Conservation (phyloP, 2,113 vertebrate genomes). For the Oplegnathus fasciatus region DNA sequence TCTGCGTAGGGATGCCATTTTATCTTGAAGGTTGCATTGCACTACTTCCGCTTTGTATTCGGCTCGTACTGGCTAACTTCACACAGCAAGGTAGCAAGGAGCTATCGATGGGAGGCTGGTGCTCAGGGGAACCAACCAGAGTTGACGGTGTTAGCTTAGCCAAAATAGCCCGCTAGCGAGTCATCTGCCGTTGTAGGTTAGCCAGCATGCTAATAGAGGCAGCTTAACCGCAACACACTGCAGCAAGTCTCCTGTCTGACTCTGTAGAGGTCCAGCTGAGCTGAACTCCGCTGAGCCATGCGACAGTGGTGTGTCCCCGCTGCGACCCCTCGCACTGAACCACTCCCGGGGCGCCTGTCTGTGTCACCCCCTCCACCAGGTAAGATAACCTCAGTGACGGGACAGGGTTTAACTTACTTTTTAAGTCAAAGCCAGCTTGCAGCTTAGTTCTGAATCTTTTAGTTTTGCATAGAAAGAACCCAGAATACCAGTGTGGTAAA, state of each 20-base stretch:
- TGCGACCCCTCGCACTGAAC: conserved; percentile 84
- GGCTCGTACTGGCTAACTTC: neutral
- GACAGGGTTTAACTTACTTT: neutral
- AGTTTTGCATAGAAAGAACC: neutral
- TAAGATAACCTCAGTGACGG: conserved; percentile 47
- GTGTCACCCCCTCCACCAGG: conserved; percentile 84
- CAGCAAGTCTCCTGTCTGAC: conserved; percentile 58
- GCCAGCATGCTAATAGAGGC: conserved; percentile 61
- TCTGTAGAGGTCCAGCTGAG: conserved; percentile 69
- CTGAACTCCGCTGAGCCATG: conserved; percentile 82
- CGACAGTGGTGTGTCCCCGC: conserved; percentile 87
- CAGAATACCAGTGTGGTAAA: no score
- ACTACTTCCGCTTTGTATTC: neutral
- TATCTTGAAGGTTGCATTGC: conserved; percentile 24
- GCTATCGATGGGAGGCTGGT: conserved; percentile 28
- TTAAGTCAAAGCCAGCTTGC: neutral
- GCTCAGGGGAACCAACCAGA: conserved; percentile 37
- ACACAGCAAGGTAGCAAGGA: neutral
- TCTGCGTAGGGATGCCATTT: neutral
- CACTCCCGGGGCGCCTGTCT: conserved; percentile 83
- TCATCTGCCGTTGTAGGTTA: conserved; percentile 37
- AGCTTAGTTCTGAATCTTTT: neutral
- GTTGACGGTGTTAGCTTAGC: conserved; percentile 71
- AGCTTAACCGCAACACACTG: conserved; percentile 64
- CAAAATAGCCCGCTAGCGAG: conserved; percentile 37